Base-by-base conservation (phyloP, 2,888 invertebrate genomes). In the Hydrotaea cyrtoneurina region DNA sequence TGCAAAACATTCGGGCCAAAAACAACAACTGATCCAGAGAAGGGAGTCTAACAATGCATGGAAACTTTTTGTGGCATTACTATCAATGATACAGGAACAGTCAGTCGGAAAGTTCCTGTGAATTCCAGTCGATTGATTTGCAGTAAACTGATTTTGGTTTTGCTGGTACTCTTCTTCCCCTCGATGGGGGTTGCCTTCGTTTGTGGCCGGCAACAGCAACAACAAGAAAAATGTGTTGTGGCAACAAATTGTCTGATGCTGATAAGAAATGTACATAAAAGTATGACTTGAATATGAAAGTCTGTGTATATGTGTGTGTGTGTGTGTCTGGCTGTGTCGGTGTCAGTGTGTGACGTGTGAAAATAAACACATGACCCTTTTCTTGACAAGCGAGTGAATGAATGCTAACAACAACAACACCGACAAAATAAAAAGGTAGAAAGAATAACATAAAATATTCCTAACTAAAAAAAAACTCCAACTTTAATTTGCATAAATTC, bases 351-450 rank as follows among this genome's bases (percentile, higher is more conserved):
- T 11, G 78, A 81, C 73, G 84, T 85, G 84, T 85, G 84, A 85
- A 85, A 85, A 78, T 81, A 76, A 85, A 85, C 84, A 85, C 76
- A 73, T 85, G 84, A 79, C 76, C 19, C 57, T 23, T 77, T 69
- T 69, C 31, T 31, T 4, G 7, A 31, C 7, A 7, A 31, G 7
- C 7, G 31, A 31, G 7, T 31, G 31, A 31, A 31, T 31, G 3
- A 79, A 5, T 62, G 19, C 19, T 31, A 7, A n/a, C n/a, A 7
- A 31, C 31, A 31, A 31, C 2, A 31, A 31, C 31, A 31, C 31
- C 21, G 15, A 15, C 23, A 0, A 71, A 59, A 50, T 13, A 31
- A 31, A 39, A 8, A 39, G 39, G 26, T 13, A 23, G 23, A 26
- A 46, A 69, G 39, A 74, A 64, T 50, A 55, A 21, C 0, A 50